Percentiles rank a stretch among this genome's conserved stretches.
These are phyloP conservation scores for Ficedula albicollis DNA, from an alignment of 2,797 vertebrate species.

Conservation along the genomic window DNA sequence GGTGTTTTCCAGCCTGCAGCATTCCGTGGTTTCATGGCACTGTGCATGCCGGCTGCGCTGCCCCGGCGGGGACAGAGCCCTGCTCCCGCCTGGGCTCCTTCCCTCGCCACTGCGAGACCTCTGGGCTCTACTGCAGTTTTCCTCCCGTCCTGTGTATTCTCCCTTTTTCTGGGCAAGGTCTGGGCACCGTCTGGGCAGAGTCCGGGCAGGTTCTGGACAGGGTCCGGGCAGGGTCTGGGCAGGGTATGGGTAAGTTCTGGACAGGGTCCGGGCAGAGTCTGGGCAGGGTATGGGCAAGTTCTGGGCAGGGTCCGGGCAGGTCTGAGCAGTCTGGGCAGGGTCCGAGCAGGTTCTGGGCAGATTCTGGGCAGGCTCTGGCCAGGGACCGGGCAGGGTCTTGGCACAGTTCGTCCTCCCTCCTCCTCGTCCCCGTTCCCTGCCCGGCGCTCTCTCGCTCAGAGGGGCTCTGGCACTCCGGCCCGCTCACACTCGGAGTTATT, in stretches of 20 bases:
- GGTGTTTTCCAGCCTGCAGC: neutral
- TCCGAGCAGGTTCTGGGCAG: no score
- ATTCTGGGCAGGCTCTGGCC: neutral
- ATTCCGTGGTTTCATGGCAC: accelerated
- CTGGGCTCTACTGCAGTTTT: no score
- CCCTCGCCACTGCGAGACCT: accelerated
- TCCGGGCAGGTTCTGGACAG: neutral
- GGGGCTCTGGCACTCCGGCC: neutral
- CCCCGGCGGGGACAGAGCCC: accelerated
- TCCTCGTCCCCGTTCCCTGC: neutral
- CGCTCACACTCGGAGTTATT: accelerated
- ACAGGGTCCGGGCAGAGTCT: no score
- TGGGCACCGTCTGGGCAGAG: no score
- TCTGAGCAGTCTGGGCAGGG: no score
- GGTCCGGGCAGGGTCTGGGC: no score
- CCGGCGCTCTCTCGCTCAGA: neutral
- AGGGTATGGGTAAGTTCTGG: no score
- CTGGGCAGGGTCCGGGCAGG: neutral
- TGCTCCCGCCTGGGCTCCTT: accelerated
- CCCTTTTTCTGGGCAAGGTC: no score
- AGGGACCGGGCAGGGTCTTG: no score
- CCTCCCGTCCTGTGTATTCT: no score
- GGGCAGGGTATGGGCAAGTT: no score
- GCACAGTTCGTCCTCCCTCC: neutral
- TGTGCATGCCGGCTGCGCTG: neutral